Conservation (phyloP, 2,888 invertebrate genomes). For the Tuta absoluta region DNA sequence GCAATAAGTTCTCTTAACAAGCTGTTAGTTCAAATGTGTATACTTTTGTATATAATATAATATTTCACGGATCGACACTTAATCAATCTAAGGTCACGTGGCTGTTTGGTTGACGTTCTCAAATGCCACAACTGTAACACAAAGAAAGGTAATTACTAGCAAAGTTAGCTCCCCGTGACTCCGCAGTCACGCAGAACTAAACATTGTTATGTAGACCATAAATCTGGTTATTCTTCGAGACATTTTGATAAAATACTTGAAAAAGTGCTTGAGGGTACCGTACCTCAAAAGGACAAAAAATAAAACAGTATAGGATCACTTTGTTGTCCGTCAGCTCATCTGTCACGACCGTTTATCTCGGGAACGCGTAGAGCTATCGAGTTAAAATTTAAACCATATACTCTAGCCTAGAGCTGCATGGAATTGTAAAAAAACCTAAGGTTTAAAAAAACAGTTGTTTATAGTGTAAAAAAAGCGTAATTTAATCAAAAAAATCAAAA, state of each 20-base stretch:
- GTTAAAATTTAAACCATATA: no score
- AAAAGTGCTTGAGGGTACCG: no score
- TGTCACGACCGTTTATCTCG: no score
- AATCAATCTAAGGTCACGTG: slow-evolving; percentile 6
- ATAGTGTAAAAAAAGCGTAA: no score
- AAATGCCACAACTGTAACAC: not conserved
- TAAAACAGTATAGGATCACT: no score
- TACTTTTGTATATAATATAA: not conserved
- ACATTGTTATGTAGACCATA: not conserved
- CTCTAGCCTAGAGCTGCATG: no score
- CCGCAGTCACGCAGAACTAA: not conserved
- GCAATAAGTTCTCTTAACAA: not conserved
- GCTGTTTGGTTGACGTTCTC: not conserved
- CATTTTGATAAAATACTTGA: not conserved
- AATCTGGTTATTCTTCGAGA: not conserved
- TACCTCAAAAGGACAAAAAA: no score
- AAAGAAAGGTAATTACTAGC: slow-evolving; percentile 5
- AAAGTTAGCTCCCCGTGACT: slow-evolving; percentile 6
- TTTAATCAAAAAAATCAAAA: no score
- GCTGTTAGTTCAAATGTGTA: not conserved
- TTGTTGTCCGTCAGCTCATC: no score
- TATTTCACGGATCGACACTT: not conserved
- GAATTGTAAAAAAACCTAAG: no score
- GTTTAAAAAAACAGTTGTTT: no score
- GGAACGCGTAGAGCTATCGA: no score